Base-by-base conservation (phyloP, 2,113 vertebrate genomes). In the Pseudolaguvia tuberculata region DNA sequence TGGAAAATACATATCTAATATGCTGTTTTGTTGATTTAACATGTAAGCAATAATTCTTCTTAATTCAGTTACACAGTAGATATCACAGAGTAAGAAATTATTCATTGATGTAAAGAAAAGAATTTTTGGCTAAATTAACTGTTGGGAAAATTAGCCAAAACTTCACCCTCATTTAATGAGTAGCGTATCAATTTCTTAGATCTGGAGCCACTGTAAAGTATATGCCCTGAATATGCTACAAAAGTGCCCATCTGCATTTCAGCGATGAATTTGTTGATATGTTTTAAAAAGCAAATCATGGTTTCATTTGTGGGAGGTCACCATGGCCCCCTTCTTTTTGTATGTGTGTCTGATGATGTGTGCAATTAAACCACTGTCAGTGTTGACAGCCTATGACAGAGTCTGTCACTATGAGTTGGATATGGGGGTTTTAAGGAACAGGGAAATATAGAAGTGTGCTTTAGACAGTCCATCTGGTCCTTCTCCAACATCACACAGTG, bases 311-410 rank as follows among this genome's bases (percentile, higher is more conserved):
- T 69, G 42, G 71, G 67, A 81, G 79, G 76, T 81, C 72, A 75
- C 39, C 13, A 67, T 51, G 25, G 69, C 71, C 59, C 35, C 69
- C 35, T 58, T 50, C 53, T 72, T 45, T 80, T 61, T 79, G 68
- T 74, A 78, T 77, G 73, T 71, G 67, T 83, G 78, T 82, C 75
- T 80, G 72, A 79, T 81, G 75, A 81, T 79, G 72, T 67, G 73
- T 81, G 79, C 81, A 82, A 79, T 83, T 84, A 85, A 78, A 45
- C 21, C 71, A 80, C 72, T 84, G 81, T 83, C 71, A 77, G 78
- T 67, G 79, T 39, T 79, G 83, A 82, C 70, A 82, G 76, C 62
- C 78, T 79, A 6, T 82, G 78, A 83, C 71, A 85, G 77, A 76
- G 53, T 61, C 78, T 85, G 83, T 84, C 80, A 81, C 21, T 79